These are phyloP conservation scores for Noctua janthe DNA, from an alignment of 2,888 invertebrate species.

Conservation along the genomic window DNA sequence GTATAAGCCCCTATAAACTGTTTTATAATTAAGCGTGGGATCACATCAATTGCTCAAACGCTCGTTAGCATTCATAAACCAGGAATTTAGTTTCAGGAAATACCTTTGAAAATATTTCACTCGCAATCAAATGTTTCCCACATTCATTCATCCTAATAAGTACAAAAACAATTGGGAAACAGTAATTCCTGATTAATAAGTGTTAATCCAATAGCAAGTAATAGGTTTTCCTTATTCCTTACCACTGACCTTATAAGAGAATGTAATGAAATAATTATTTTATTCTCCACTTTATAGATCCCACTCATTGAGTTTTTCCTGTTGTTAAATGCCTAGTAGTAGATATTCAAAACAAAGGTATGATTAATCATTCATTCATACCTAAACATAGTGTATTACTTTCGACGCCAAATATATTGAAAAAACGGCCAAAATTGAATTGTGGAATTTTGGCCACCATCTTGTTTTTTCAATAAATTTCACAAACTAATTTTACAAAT, in stretches of 20 bases:
- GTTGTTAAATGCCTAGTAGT: constrained; percentile 1
- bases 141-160: not conserved
- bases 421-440: no score
- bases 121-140: not conserved
- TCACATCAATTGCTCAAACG: not conserved
- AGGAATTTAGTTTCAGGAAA: constrained; percentile 8
- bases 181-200: not conserved
- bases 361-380: constrained; percentile 23
- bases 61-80: not conserved
- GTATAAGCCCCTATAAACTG: no score
- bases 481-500: not conserved
- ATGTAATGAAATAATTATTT: not conserved
- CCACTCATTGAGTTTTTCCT: constrained; percentile 10
- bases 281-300: not conserved
- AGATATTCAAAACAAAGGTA: not conserved
- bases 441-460: not conserved
- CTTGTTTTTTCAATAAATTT: not conserved
- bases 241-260: not conserved
- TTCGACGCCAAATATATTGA: not conserved
- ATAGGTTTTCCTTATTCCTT: not conserved
- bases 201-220: not conserved
- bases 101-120: not conserved
- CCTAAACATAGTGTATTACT: not conserved
- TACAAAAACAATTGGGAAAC: not conserved
- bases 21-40: not conserved